These are phyloP conservation scores for Tetraodon nigroviridis DNA, from an alignment of 2,113 vertebrate species.

Conservation along the genomic window DNA sequence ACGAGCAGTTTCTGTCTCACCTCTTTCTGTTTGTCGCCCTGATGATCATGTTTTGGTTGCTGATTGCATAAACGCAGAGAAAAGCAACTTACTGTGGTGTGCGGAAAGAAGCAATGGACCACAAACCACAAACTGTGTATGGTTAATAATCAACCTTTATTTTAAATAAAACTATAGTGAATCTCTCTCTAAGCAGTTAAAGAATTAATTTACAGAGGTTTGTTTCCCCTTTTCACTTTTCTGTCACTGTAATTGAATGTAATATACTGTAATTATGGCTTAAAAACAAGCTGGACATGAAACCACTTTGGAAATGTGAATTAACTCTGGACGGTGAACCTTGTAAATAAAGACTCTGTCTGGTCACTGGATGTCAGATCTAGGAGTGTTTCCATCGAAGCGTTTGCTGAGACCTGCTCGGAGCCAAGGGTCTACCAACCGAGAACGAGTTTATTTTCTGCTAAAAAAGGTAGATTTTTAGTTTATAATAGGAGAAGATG, in stretches of 20 bases:
- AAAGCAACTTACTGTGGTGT: no score
- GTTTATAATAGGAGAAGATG: conserved; percentile 8
- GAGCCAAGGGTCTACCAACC: neutral
- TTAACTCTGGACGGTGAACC: conserved; percentile 25
- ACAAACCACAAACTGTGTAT: conserved; percentile 14
- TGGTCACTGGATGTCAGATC: neutral
- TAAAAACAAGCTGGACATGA: conserved; percentile 14
- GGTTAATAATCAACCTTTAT: conserved; percentile 12
- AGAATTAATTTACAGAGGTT: conserved; percentile 25
- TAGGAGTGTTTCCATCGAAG: no score
- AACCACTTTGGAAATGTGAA: conserved; percentile 34
- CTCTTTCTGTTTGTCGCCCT: conserved; percentile 97
- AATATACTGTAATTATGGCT: conserved; percentile 53
- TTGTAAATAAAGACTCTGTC: conserved; percentile 49
- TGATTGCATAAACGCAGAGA: conserved; percentile 82
- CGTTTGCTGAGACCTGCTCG: neutral
- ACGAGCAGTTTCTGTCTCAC: conserved; percentile 97
- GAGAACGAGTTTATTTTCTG: neutral
- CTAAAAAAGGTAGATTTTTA: conserved; percentile 20
- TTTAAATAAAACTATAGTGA: conserved; percentile 4
- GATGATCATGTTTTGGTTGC: conserved; percentile 98
- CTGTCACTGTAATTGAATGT: conserved; percentile 51
- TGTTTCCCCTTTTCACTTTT: conserved; percentile 12
- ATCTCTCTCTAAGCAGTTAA: conserved; percentile 11
- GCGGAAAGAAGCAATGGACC: no score